Conservation (phyloP, 2,888 invertebrate genomes). For the Drosophila kuntzei region DNA sequence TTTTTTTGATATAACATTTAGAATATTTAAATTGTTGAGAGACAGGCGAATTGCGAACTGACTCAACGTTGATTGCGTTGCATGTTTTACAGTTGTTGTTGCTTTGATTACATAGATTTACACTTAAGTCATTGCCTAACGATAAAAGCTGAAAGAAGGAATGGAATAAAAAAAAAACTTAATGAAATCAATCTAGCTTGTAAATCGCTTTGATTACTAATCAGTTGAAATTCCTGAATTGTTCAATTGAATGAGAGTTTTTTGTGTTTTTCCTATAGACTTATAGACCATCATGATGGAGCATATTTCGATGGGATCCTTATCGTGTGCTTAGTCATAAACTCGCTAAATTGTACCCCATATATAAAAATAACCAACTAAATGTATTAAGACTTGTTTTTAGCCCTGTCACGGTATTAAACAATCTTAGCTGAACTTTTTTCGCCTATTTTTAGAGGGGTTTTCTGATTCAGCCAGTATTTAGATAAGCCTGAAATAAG, state of each 20-base stretch:
- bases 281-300: background rate
- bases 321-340: slow-evolving; percentile 21
- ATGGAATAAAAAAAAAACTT: background rate
- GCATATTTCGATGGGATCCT: background rate
- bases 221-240: slow-evolving; percentile 25
- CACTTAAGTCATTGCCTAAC: slow-evolving; percentile 48
- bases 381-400: slow-evolving; percentile 6
- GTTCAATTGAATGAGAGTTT: background rate
- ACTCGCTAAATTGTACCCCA: slow-evolving; percentile 5
- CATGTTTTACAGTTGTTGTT: slow-evolving; percentile 40
- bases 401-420: background rate
- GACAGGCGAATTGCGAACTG: slow-evolving; percentile 12
- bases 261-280: background rate
- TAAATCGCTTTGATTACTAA: slow-evolving; percentile 37
- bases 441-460: background rate
- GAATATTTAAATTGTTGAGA: slow-evolving; percentile 32
- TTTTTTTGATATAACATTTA: background rate
- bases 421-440: background rate
- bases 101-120: slow-evolving; percentile 62
- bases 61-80: slow-evolving; percentile 59
- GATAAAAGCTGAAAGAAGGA: slow-evolving; percentile 14
- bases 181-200: slow-evolving; percentile 12
- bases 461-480: background rate
- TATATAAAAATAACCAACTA: slow-evolving; percentile 14
- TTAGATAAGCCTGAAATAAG: slow-evolving; percentile 4